phyloP scores from a whole-genome alignment of 2,888 invertebrate species.

The Dynastes tityus region DNA sequence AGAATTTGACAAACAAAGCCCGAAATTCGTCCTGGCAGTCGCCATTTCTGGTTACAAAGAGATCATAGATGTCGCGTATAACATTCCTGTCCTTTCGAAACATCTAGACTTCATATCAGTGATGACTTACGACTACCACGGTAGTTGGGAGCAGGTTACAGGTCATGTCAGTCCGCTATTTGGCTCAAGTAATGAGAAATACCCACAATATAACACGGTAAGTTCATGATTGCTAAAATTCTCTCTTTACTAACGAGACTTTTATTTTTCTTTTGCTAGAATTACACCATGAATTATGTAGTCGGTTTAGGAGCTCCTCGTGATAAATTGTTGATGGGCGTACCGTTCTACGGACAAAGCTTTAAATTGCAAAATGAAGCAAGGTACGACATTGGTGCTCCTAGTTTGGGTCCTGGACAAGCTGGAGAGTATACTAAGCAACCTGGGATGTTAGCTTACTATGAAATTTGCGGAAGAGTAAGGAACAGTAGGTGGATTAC shows the following conservation, averaged over 20 bases:
- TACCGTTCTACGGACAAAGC: conserved; percentile 92
- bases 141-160: conserved; percentile 87
- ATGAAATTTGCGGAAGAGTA: conserved; percentile 86
- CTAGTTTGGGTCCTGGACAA: conserved; percentile 83
- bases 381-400: conserved; percentile 74
- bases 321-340: conserved; percentile 84
- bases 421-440: conserved; percentile 88
- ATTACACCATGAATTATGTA: conserved; percentile 86
- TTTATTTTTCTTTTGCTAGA: conserved; percentile 71
- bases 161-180: conserved; percentile 88
- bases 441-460: conserved; percentile 90
- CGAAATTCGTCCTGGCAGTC: conserved; percentile 84
- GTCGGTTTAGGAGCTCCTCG: conserved; percentile 82
- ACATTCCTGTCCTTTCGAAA: conserved; percentile 79
- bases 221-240: conserved; percentile 64
- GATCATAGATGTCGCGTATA: conserved; percentile 90
- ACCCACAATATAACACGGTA: conserved; percentile 85
- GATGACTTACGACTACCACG: conserved; percentile 93
- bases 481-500: conserved; percentile 79
- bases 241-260: not conserved
- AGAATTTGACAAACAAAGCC: conserved; percentile 76
- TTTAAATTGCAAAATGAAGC: conserved; percentile 76
- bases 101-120: conserved; percentile 86
- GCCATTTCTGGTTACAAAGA: conserved; percentile 93
- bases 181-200: conserved; percentile 77